Evolutionary conservation across 2,888 invertebrate species (phyloP), one percentile per base, ranked within the genome.

Genomic region (Troides aeacus): DNA sequence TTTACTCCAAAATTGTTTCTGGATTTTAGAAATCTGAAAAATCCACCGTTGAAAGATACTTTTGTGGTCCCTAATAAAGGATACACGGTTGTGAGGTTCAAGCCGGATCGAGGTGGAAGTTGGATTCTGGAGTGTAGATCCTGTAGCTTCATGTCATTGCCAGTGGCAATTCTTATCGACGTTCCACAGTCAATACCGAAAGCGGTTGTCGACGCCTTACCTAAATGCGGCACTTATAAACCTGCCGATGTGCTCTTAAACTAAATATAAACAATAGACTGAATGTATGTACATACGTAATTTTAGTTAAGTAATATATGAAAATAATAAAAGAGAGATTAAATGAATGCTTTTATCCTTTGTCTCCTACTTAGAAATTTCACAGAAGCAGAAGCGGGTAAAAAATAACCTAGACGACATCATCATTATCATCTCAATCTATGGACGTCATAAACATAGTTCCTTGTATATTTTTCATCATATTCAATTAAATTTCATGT

Each of bases 51-150:
- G 17, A 95, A 95, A 76, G 95, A 95, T 77, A 94, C 94, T 1
- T 87, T 95, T 30, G 87, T 89, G 0, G 94, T 95, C 0, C 95
- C 95, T 0, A 94, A 94, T 74, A 94, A 94, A 73, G 95, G 95
- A 1, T 94, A 91, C 74, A 88, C 92, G 0, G 88, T 94, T 50
- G 83, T 94, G 7, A 83, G 94, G 64, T 85, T 95, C 68, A 82
- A 87, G n/a, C 90, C 93, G 4, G 90, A 93, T 57, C 93, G 93
- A 71, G 93, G 93, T 46, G 95, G 95, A 42, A 84, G 84, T 62
- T 93, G 92, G 93, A 73, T 93, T 30, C 76, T 92, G 60, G 93
- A 93, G 75, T 93, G 92, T 73, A 80, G 90, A 56, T 83, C 92
- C 0, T 93, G 93, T 74, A 81, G 83, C 7, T 75, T 87, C 1